Base-by-base conservation (phyloP, 2,888 invertebrate species). In the Ceriagrion tenellum region DNA sequence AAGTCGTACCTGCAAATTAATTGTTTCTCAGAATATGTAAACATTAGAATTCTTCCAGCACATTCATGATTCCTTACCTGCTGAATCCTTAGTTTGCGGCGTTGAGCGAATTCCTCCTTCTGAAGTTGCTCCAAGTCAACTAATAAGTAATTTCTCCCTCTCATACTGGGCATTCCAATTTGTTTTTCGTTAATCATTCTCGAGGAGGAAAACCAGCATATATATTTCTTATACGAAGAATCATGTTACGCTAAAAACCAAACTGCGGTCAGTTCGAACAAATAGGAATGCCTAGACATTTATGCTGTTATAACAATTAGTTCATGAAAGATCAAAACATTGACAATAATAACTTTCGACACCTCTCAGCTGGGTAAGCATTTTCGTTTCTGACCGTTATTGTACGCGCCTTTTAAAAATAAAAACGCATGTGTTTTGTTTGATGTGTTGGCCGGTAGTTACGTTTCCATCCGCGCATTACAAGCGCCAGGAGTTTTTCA, bases 391-490 rank as follows among this genome's bases (percentile, higher is more conserved):
- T 10, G 93, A n/a, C 69, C 40, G 93, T 93, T 91, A 59, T 30
- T 16, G 13, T 20, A 47, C 12, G 47, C 93, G 63, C 74, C 93
- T 59, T 93, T 93, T 93, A 74, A 59, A 93, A 93, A 35, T 93
- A 26, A 59, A 20, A 59, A 69, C 69, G 93, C 26, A 40, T 16
- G 26, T 93, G 2, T 93, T 93, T 93, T 93, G 93, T 93, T 93
- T 74, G n/a, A 63, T 93, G 93, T 93, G 93, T 93, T 69, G 93
- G 63, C 93, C 69, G 40, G 47, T n/a, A 26, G 63, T 93, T 93
- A 93, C 69, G 20, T 23, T 20, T 93, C 23, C n/a, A 0, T 35
- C n/a, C n/a, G 55, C 47, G 26, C 69, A 40, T n/a, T 26, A 23
- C 81, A 40, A 93, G 93, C 40, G 93, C 40, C 93, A 93, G n/a